Evolutionary conservation across 2,113 vertebrate genomes (phyloP).

Genomic region (Perca flavescens): DNA sequence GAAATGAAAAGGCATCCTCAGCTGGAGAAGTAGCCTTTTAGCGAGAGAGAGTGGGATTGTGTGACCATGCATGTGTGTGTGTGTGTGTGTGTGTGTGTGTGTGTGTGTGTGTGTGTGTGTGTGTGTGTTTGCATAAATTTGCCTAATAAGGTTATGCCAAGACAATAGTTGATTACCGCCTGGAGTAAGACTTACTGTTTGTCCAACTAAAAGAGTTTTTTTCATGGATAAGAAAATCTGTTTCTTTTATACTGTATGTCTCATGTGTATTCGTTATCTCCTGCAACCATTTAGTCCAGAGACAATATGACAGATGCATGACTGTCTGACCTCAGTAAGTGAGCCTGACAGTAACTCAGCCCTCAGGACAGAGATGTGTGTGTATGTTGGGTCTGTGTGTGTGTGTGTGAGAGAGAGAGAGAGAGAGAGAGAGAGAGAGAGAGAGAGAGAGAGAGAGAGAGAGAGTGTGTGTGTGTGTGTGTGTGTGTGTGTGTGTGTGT

Average conservation of each 20-base stretch:
- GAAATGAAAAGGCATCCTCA: conserved; percentile 23
- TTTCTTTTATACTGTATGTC: not conserved
- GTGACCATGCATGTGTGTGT: not conserved
- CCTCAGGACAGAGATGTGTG: conserved; percentile 33
- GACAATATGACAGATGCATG: conserved; percentile 40
- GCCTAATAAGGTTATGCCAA: conserved; percentile 39
- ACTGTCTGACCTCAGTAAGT: conserved; percentile 54
- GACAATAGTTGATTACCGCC: conserved; percentile 26
- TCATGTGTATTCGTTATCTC: not conserved
- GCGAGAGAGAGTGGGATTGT: not conserved
- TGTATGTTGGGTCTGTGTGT: conserved; percentile 1
- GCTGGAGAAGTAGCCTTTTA: conserved; percentile 18
- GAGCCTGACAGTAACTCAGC: conserved; percentile 44
- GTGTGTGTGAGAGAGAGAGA: not conserved
- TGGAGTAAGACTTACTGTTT: conserved; percentile 15
- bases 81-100: conserved; percentile 6
- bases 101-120: not conserved
- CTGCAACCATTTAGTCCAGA: conserved; percentile 11
- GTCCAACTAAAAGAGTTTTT: conserved; percentile 28
- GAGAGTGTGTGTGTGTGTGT: not conserved
- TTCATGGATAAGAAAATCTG: not conserved
- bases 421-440: not conserved
- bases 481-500: not conserved
- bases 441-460: not conserved
- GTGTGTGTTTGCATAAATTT: conserved; percentile 48